These are phyloP conservation scores for Ophiothrix spiculata DNA, from an alignment of 35 echinoderm and acorn worm genomes.

Conservation along the genomic window DNA sequence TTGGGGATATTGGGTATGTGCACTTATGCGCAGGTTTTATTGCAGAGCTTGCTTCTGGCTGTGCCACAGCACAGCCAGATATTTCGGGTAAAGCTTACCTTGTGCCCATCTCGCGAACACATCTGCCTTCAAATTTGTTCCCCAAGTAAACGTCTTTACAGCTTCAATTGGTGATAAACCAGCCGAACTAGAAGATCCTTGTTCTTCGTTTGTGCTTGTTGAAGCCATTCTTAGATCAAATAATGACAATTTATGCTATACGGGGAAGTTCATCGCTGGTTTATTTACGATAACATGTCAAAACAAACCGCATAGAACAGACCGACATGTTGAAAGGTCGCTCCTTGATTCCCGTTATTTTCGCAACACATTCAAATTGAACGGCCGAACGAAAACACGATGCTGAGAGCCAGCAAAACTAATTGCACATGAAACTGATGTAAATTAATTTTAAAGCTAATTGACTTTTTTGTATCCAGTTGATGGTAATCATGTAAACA, in stretches of 20 bases:
- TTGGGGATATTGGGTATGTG: too few species aligned
- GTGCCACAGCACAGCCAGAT: too few species aligned
- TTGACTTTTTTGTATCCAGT: background rate
- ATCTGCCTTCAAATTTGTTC: slow-evolving; percentile 71
- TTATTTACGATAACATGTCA: background rate
- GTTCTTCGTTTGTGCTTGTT: slow-evolving; percentile 65
- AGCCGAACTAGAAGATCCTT: slow-evolving; percentile 17
- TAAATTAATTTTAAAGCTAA: background rate
- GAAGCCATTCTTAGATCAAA: slow-evolving; percentile 56
- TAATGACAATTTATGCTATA: background rate
- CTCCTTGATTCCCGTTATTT: background rate
- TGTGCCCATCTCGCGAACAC: slow-evolving; percentile 91
- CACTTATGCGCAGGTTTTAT: too few species aligned
- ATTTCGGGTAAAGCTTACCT: slow-evolving; percentile 61
- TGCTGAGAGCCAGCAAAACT: background rate
- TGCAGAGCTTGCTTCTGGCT: too few species aligned
- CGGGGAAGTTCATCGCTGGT: background rate
- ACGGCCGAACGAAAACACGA: too few species aligned
- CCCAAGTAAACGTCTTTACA: slow-evolving; percentile 75
- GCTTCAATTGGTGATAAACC: slow-evolving; percentile 51
- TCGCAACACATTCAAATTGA: background rate
- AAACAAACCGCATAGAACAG: background rate
- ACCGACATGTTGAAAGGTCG: background rate
- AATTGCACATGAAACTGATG: background rate
- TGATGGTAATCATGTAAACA: too few species aligned